phyloP scores from a whole-genome alignment of 2,797 vertebrate genomes.

The Iguana delicatissima region DNA sequence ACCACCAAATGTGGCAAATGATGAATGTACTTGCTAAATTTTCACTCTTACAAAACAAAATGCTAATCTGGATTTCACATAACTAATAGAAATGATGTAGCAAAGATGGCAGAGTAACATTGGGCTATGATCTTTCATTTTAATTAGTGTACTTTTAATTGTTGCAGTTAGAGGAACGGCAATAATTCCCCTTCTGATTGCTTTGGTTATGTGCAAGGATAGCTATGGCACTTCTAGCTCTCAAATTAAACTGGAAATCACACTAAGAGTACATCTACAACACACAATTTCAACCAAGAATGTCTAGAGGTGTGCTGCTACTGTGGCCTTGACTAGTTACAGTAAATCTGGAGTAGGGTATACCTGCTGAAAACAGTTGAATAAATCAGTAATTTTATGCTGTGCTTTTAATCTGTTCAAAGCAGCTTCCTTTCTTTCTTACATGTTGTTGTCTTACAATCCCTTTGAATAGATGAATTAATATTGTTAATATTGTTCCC shows the following conservation, averaged over 20 bases:
- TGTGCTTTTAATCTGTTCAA: background rate
- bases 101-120: background rate
- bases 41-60: background rate
- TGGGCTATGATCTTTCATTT: background rate
- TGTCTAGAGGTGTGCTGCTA: background rate
- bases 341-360: background rate
- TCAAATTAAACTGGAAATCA: background rate
- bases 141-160: background rate
- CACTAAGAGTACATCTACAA: background rate
- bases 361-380: background rate
- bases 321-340: background rate
- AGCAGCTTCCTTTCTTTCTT: background rate
- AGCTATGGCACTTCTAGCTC: background rate
- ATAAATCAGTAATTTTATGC: background rate
- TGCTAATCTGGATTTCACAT: background rate
- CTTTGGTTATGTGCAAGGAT: too few species aligned
- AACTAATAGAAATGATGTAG: too few species aligned
- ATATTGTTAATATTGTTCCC: background rate
- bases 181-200: too few species aligned
- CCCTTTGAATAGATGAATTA: too few species aligned
- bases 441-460: background rate
- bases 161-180: background rate
- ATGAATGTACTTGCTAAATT: background rate
- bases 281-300: background rate
- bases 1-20: constrained; percentile 2